Evolutionary conservation across 2,888 invertebrate genomes (phyloP), one percentile per base, ranked within the genome.

Genomic region (Drosophila maculinotata): DNA sequence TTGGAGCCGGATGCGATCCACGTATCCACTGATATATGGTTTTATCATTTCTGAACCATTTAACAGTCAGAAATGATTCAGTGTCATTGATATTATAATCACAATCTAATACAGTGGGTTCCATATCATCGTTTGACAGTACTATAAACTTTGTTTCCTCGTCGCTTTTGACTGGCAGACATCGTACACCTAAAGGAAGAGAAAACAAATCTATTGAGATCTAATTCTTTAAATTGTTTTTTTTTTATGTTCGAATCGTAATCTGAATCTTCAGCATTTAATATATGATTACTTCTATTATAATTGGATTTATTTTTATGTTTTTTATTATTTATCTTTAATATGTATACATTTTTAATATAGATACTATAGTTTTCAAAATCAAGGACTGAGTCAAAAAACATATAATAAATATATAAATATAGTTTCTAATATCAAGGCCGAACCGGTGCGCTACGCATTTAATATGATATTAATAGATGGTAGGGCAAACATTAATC

Each of bases 21-120:
- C 73, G 68, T 23, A 82, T 87, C 82, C 82, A 82, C 26, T 82
- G 82, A 51, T 82, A 82, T 23, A 82, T 66, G 1, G 80, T 51
- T 17, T 82, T 76, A 8, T 82, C 77, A 41, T 82, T 65, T 42
- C 77, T 67, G 33, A 65, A 87, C 82, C 82, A 82, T 15, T 82
- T 82, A 0, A 82, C 64, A 1, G 79, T 87, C 0, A 85, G 64
- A 47, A 76, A 73, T 3, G 64, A 48, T 0, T 58, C 44, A 5
- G 59, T 51, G 30, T 69, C 66, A 5, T 45, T 54, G 23, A 87
- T 41, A 0, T 79, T 44, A 30, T 82, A 87, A 28, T 85, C 86
- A 48, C 82, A 82, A 39, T 85, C 66, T 25, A 82, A 69, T 38
- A 82, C 63, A 8, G 88, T 82, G 4, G 79, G 82, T 1, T 53